A percentile compares a stretch with the other conserved stretches of the same genome.
These are phyloP conservation scores for Campylorhamphus procurvoides DNA, from an alignment of 2,113 vertebrate species.

Conservation along the genomic window DNA sequence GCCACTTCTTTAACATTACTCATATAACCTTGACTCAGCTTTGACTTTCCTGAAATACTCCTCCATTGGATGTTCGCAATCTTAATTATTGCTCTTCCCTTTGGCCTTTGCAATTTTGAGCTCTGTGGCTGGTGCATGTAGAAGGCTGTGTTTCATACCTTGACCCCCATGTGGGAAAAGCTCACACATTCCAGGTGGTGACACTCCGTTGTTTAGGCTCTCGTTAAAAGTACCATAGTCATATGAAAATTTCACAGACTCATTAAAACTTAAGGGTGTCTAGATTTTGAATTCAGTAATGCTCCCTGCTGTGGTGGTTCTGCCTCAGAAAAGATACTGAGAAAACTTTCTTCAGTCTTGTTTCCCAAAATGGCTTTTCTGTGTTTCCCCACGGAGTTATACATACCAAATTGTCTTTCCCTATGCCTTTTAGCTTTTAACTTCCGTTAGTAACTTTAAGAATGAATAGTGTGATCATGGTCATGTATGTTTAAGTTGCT, in stretches of 20 bases:
- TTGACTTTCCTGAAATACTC: conserved; percentile 40
- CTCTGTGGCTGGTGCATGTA: background rate
- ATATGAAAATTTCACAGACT: background rate
- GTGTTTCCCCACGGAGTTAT: background rate
- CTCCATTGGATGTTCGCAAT: background rate
- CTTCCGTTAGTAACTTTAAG: background rate
- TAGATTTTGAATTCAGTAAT: background rate
- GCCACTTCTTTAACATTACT: conserved; percentile 40
- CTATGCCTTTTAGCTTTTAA: background rate
- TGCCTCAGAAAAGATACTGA: background rate
- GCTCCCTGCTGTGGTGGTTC: background rate
- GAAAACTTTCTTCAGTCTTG: background rate
- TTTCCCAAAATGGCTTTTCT: background rate
- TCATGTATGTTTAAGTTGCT: background rate
- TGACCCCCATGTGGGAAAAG: background rate
- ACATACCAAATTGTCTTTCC: background rate
- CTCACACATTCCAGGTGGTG: background rate
- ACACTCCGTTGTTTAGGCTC: background rate
- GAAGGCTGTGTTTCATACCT: background rate
- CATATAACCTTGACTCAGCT: conserved; percentile 63
- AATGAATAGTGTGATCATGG: background rate
- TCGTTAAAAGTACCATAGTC: background rate
- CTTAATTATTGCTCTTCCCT: conserved; percentile 7
- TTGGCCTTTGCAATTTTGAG: background rate
- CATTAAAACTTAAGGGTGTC: background rate